Base-by-base conservation (phyloP, 1,140 invertebrate genomes). In the Caenorhabditis brenneri region DNA sequence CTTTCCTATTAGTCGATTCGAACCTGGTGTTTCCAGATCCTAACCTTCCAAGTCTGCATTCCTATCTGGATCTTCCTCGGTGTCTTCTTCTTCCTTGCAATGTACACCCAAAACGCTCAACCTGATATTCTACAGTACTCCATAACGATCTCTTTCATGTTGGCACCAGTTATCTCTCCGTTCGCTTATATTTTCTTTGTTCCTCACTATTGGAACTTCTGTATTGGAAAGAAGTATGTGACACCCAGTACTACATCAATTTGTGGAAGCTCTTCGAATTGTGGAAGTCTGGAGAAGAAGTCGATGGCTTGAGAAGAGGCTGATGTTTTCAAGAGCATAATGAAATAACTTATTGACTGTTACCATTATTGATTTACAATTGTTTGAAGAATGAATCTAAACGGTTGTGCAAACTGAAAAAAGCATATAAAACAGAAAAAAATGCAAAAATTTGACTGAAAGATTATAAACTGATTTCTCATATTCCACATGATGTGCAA, bases 151-250 rank as follows among this genome's bases (percentile, higher is more conserved):
- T 65, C 58, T 19, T 65, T 65, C 29, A 65, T 65, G 58, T 19
- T 65, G 16, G 58, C 58, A 3, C 58, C 58, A 19, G 58, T 65
- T 19, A 36, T 65, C 58, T 65, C 58, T 19, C 58, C 58, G 19
- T 65, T 65, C 19, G 58, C 58, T 1, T 65, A 65, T n/a, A 65
- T 65, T n/a, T 65, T 65, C 58, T 65, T 65, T 33, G 58, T 65
- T 2, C 58, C 58, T n/a, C 58, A 65, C 19, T 65, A 65, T 16
- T 65, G 58, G 58, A 65, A 65, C 2, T 65, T 65, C 19, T 65
- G 58, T 7, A 65, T 65, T 36, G 58, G 58, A 16, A 65, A 65
- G 58, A 65, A 65, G 19, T 65, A 65, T 65, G 58, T 65, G 29
- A 36, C 58, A 33, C 58, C 58, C 16, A 55, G 7, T 7, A 29